These are phyloP conservation scores for Hybognathus amarus DNA, from an alignment of 2,797 vertebrate species.

Conservation along the genomic window DNA sequence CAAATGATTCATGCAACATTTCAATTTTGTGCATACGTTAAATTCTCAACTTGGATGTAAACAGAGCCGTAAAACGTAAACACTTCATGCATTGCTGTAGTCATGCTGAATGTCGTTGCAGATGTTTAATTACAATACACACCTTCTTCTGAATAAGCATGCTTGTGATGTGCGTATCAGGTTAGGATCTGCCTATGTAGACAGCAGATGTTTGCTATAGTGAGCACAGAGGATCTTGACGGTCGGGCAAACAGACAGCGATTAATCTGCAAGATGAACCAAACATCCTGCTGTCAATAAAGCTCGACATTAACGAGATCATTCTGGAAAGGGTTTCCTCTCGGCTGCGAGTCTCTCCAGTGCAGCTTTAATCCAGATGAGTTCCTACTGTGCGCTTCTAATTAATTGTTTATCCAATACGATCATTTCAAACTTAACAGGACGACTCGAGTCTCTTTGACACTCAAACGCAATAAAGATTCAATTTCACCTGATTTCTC, in stretches of 20 bases:
- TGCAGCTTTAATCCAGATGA: slow-evolving; percentile 78
- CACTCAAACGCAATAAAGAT: slow-evolving; percentile 38
- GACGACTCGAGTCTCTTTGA: slow-evolving; percentile 37
- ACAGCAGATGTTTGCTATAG: too few species aligned
- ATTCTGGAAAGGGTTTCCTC: slow-evolving; percentile 75
- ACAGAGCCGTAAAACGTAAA: too few species aligned
- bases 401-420: slow-evolving; percentile 75
- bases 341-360: slow-evolving; percentile 69
- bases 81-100: too few species aligned
- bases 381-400: slow-evolving; percentile 74
- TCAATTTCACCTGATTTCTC: slow-evolving; percentile 41
- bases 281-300: slow-evolving; percentile 76
- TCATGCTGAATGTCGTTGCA: too few species aligned
- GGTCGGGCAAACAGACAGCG: slow-evolving; percentile 50
- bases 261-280: slow-evolving; percentile 66
- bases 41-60: too few species aligned
- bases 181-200: too few species aligned
- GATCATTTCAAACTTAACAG: slow-evolving; percentile 71
- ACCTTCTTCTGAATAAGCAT: too few species aligned
- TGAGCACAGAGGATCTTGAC: not conserved
- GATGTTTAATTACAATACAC: too few species aligned
- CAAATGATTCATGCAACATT: too few species aligned
- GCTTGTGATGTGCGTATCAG: too few species aligned
- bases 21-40: too few species aligned
- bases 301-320: slow-evolving; percentile 75